Percentiles rank a stretch among this genome's conserved stretches.
These are phyloP conservation scores for Delichon dasypus DNA, from an alignment of 2,797 vertebrate species.

Conservation along the genomic window DNA sequence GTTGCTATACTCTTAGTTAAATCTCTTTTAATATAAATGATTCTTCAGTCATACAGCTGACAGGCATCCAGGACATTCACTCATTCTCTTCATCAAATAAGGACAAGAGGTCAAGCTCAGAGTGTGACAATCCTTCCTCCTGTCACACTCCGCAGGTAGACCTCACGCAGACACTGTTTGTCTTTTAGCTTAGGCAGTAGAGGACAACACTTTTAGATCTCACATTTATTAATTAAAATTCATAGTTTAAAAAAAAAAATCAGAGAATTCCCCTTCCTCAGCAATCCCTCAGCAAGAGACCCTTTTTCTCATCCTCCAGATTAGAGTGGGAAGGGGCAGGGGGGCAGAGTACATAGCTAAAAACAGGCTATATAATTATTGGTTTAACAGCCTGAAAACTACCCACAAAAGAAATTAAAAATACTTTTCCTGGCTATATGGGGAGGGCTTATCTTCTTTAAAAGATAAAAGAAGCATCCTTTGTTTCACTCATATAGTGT, in stretches of 20 bases:
- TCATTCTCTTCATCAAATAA: neutral
- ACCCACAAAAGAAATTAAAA: neutral
- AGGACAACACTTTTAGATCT: neutral
- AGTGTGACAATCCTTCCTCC: neutral
- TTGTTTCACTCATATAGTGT: neutral
- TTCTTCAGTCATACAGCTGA: neutral
- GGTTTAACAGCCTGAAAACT: neutral
- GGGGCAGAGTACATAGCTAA: neutral
- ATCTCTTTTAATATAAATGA: neutral
- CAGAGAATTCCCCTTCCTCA: neutral
- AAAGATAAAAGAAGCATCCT: neutral
- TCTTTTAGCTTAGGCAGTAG: neutral
- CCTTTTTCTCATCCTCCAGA: neutral
- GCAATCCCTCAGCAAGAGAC: neutral
- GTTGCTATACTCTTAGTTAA: neutral
- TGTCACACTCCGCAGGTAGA: neutral
- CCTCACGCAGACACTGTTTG: neutral
- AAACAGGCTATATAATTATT: neutral
- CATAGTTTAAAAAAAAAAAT: accelerated
- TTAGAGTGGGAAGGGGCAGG: neutral
- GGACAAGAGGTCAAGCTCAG: constrained; percentile 6
- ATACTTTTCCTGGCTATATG: neutral
- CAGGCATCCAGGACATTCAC: neutral
- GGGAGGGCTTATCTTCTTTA: neutral
- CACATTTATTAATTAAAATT: neutral